These are phyloP conservation scores for Axea sp. DNA, from an alignment of 2,888 invertebrate species.

Conservation along the genomic window DNA sequence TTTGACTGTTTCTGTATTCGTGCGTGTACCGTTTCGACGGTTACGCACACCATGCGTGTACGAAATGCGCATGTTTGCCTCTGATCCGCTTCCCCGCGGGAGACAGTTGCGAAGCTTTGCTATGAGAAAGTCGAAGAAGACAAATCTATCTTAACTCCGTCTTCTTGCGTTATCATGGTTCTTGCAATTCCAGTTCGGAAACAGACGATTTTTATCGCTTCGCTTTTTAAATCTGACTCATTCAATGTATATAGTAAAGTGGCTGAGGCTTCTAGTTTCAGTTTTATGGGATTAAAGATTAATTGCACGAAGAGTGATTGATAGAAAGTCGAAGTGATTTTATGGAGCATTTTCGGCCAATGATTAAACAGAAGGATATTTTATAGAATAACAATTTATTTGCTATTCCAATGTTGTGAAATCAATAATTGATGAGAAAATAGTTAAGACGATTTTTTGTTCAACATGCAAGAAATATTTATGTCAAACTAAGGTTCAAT, in stretches of 20 bases:
- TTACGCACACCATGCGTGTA: conserved; percentile 53
- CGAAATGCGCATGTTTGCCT: conserved; percentile 4
- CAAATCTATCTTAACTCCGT: conserved; percentile 47
- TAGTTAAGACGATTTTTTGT: no score
- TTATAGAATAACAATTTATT: neutral
- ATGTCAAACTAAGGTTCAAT: no score
- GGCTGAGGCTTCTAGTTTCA: neutral
- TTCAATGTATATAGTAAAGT: conserved; percentile 1
- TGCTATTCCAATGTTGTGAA: neutral
- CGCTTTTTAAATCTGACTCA: conserved; percentile 23
- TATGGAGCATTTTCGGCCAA: conserved; percentile 1
- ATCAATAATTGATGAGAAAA: no score
- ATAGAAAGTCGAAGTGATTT: conserved; percentile 10
- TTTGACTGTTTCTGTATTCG: conserved; percentile 69
- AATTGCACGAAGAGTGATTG: conserved; percentile 1
- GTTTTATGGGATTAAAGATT: conserved; percentile 39
- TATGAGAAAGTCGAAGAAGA: conserved; percentile 22
- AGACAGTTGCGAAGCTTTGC: conserved; percentile 26
- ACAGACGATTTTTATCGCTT: conserved; percentile 34
- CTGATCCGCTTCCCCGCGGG: conserved; percentile 8
- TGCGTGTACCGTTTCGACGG: conserved; percentile 58
- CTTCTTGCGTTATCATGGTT: conserved; percentile 1
- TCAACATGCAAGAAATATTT: no score
- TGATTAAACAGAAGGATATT: conserved; percentile 2
- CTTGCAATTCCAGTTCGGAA: neutral